Evolutionary conservation across 2,888 invertebrate species (phyloP), one percentile per base, ranked within the genome.

Genomic region (Cryptops parisi): DNA sequence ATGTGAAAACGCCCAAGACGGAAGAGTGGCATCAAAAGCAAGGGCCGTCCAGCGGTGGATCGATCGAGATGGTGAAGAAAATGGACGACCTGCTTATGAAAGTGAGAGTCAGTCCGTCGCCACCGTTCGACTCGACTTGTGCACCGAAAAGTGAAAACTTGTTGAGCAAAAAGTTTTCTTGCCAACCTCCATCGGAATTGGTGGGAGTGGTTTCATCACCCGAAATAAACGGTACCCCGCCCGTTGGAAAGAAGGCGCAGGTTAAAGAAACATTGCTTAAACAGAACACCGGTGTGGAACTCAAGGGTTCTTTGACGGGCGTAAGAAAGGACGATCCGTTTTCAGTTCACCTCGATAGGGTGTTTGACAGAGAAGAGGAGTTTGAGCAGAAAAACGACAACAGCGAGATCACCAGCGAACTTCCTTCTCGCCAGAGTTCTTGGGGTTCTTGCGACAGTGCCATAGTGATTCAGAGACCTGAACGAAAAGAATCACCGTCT

Each of bases 281-380:
- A 33, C n/a, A n/a, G n/a, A n/a, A n/a, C n/a, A 33, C 33, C 15
- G 9, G 9, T 9, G 33, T 33, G 6, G 15, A 6, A 9, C 33
- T 33, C 15, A n/a, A n/a, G n/a, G 33, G 33, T 9, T 33, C 33
- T 33, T 6, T 9, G 9, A 9, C 33, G 15, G 15, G 9, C 33
- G 6, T 9, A 21, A 15, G 24, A 23, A 46, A 40, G n/a, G 45
- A 47, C 19, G 85, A 86, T 67, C 76, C 76, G 53, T 82, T 82
- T 64, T 81, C 80, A 53, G 76, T 80, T 63, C 78, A 79, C 55
- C 67, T 81, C 50, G 85, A 84, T 62, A 75, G 77, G 58, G 81
- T 80, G 51, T 78, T 81, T 63, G 84, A 84, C 64, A 71, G 77
- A 17, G 80, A 82, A 64, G 81, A 81, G 62, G 68, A 71, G 47